Conservation (phyloP, 2,888 invertebrate species). For the Xanthorhoe designata region DNA sequence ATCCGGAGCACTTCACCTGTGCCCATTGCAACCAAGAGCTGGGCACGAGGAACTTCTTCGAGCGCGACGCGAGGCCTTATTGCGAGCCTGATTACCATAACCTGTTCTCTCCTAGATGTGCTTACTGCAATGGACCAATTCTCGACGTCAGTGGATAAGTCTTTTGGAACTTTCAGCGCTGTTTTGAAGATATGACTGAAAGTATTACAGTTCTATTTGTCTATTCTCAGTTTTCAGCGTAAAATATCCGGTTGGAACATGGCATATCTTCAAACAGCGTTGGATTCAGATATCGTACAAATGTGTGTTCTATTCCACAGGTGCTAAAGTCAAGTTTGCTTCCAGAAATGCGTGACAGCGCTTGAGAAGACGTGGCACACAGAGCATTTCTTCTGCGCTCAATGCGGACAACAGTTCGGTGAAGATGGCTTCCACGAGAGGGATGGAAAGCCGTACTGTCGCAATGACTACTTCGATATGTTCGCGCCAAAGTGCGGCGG, state of each 20-base stretch:
- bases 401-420: conserved; percentile 98
- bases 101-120: conserved; percentile 98
- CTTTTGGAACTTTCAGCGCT: conserved; percentile 7
- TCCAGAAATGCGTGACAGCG: conserved; percentile 99
- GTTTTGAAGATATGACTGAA: neutral
- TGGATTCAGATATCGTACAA: neutral
- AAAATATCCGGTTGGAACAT: neutral
- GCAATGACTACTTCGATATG: conserved; percentile 98
- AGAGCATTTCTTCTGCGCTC: conserved; percentile 99
- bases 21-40: conserved; percentile 98
- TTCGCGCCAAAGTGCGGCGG: conserved; percentile 99
- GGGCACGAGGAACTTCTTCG: conserved; percentile 99
- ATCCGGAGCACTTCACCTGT: conserved; percentile 99
- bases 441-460: conserved; percentile 98
- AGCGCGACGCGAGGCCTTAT: conserved; percentile 97
- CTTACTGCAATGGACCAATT: conserved; percentile 99
- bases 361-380: conserved; percentile 99
- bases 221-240: neutral
- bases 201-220: neutral
- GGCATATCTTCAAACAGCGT: conserved; percentile 17
- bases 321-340: conserved; percentile 55
- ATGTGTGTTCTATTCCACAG: conserved; percentile 23
- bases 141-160: conserved; percentile 92
- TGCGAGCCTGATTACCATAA: conserved; percentile 99
- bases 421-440: conserved; percentile 99